Conservation (phyloP, 2,113 vertebrate genomes). For the Cathartes aura region DNA sequence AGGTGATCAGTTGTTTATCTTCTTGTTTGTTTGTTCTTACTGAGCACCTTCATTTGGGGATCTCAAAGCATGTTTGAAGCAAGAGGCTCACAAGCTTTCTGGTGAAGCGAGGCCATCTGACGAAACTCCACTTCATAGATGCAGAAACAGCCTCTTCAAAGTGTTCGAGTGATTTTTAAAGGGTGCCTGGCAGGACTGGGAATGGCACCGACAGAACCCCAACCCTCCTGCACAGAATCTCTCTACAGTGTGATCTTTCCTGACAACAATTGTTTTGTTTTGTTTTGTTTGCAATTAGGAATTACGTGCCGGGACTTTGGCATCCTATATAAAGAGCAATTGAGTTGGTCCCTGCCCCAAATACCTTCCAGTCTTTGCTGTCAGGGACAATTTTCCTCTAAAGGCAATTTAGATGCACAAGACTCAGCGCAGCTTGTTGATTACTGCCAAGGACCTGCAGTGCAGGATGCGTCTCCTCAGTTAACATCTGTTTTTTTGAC, state of each 20-base stretch:
- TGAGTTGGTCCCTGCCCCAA: background rate
- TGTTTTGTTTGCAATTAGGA: background rate
- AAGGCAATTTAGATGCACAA: background rate
- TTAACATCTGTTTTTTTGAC: slow-evolving; percentile 63
- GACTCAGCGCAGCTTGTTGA: slow-evolving; percentile 2
- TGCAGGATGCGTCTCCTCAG: slow-evolving; percentile 23
- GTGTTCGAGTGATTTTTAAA: background rate
- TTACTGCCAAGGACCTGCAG: slow-evolving; percentile 49
- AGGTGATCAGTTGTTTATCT: background rate
- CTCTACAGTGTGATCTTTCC: background rate
- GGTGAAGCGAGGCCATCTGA: background rate
- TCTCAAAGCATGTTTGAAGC: background rate
- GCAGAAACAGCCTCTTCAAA: background rate
- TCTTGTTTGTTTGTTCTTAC: background rate
- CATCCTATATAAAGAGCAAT: background rate
- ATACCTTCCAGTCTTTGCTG: slow-evolving; percentile 1
- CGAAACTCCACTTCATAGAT: background rate
- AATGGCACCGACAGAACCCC: background rate
- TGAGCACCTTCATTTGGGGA: background rate
- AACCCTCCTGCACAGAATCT: background rate
- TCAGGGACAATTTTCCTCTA: slow-evolving; percentile 3
- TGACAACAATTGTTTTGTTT: background rate
- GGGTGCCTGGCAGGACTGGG: background rate
- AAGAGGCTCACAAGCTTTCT: background rate
- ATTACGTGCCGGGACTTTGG: background rate